Percentiles rank a stretch among this genome's conserved stretches.
Evolutionary conservation across 2,113 vertebrate genomes (phyloP).

Genomic region (Ploceus nigricollis): DNA sequence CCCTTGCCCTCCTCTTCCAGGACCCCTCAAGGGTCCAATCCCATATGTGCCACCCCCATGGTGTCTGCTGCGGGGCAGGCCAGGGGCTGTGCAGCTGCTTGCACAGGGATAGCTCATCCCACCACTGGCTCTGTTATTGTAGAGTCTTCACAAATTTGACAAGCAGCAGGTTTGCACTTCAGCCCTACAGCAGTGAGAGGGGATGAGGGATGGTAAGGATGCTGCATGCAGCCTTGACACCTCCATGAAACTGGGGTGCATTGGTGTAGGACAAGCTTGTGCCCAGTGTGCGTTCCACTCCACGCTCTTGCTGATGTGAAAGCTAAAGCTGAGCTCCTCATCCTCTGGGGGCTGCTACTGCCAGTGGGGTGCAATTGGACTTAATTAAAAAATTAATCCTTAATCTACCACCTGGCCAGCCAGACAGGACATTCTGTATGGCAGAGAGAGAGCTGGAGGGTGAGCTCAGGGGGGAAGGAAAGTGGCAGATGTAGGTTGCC

Average conservation of each 20-base stretch:
- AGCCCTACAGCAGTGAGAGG: neutral
- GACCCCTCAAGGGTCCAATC: neutral
- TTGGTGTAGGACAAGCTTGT: neutral
- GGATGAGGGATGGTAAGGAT: neutral
- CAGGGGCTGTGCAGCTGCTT: neutral
- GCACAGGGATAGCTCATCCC: neutral
- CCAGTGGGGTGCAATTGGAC: neutral
- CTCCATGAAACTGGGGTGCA: neutral
- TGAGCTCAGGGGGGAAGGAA: accelerated
- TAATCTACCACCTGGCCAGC: neutral
- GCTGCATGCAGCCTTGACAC: neutral
- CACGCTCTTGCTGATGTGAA: neutral
- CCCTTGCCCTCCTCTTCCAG: neutral
- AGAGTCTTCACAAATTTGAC: neutral
- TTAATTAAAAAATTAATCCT: slow-evolving; percentile 24
- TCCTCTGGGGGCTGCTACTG: neutral
- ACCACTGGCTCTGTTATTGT: neutral
- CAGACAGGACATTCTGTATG: neutral
- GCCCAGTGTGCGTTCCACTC: accelerated
- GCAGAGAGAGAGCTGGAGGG: neutral
- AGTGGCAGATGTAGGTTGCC: neutral
- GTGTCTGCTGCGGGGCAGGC: neutral
- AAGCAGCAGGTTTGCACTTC: neutral
- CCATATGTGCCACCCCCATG: accelerated
- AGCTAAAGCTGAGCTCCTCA: neutral